Conservation (phyloP, 2,888 invertebrate species). For the Theretra japonica region DNA sequence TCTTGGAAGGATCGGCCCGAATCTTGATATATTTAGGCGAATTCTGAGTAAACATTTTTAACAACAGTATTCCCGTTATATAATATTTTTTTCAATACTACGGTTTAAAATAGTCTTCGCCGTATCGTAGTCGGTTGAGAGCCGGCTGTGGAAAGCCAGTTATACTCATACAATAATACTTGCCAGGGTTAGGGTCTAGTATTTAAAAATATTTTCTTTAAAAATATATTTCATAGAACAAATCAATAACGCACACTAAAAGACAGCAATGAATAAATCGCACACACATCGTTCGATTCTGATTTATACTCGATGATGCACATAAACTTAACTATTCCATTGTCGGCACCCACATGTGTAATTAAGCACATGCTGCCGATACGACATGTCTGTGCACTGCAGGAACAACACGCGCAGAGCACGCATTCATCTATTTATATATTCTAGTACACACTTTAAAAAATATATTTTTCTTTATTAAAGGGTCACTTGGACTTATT, state of each 20-base stretch:
- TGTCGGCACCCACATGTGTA: slow-evolving; percentile 35
- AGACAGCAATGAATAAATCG: neutral
- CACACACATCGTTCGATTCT: neutral
- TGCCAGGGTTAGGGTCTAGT: too few relatives aligned
- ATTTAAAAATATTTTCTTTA: neutral
- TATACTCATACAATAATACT: too few relatives aligned
- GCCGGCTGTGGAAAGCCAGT: neutral
- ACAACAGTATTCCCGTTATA: too few relatives aligned
- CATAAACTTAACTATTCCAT: slow-evolving; percentile 28
- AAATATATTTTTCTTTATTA: neutral
- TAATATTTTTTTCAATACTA: too few relatives aligned
- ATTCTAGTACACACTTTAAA: neutral
- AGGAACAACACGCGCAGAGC: slow-evolving; percentile 33
- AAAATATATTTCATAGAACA: neutral
- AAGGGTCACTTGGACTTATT: too few relatives aligned
- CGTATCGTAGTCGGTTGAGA: too few relatives aligned
- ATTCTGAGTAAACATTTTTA: too few relatives aligned
- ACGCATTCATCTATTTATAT: slow-evolving; percentile 27
- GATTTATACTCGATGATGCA: slow-evolving; percentile 26
- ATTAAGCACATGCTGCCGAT: slow-evolving; percentile 40
- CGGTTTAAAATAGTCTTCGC: too few relatives aligned
- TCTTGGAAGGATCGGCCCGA: too few relatives aligned
- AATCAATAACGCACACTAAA: neutral
- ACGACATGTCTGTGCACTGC: slow-evolving; percentile 33
- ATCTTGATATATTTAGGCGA: too few relatives aligned